Evolutionary conservation across 2,113 vertebrate genomes (phyloP), one percentile per base, ranked within the genome.

Genomic region (Peucedramus taeniatus): DNA sequence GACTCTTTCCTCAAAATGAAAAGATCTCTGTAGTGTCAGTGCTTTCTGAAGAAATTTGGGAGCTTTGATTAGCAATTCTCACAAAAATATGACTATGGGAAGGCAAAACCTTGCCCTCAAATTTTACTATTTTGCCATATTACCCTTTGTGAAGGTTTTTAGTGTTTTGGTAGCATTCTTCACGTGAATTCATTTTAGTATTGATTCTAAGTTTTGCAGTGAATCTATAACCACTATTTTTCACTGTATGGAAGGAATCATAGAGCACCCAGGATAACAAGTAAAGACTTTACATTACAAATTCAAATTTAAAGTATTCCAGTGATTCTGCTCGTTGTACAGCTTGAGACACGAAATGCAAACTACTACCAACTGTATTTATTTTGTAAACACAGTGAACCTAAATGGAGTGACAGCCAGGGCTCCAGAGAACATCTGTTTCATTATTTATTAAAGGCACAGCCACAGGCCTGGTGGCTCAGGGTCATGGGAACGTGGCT

Each of bases 401-500:
- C 80, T 65, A 24, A 53, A 10, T 1, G 86, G 60, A 90, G 77
- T 35, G 93, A 47, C 89, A 80, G 45, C 14, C 54, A 74, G 6
- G 54, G 87, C 83, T 90, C 68, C 56, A 13, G 64, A 83, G 76
- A 93, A 89, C 94, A 94, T 95, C 95, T 95, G 91, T 11, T 85
- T 18, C 8, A 7, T 57, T 56, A 87, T 70, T 95, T 91, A 93
- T 80, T 76, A 30, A 80, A 89, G 74, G 72, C 68, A 42, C 6
- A 83, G 83, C 79, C 31, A 8, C 1, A 27, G 78, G 57, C 20
- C 88, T 53, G 33, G 85, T 21, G 70, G 70, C 45, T 35, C 39
- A 5, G 87, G 96, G 96, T 94, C 93, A 96, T 93, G 96, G 95
- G 96, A 97, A 97, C 5, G 3, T 4, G 50, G 75, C 79, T 69